Percentiles rank a stretch among this genome's conserved stretches.
These are phyloP conservation scores for Lasius fuliginosus DNA, from an alignment of 2,888 invertebrate genomes.

Conservation along the genomic window DNA sequence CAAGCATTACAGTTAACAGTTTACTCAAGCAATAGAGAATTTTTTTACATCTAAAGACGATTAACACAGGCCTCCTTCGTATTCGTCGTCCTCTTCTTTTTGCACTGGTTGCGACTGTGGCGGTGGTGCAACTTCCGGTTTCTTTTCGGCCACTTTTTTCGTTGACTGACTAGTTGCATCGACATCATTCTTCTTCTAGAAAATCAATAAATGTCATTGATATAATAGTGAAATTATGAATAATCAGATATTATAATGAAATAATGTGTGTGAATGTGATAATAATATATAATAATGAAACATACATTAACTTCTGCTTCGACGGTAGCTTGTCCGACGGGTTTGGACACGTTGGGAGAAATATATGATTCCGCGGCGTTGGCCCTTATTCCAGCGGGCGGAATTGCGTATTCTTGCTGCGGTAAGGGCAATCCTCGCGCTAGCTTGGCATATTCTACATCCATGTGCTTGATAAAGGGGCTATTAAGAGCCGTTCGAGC, in stretches of 20 bases:
- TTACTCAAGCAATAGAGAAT: slow-evolving; percentile 19
- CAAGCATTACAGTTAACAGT: slow-evolving; percentile 35
- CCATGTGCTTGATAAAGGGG: slow-evolving; percentile 97
- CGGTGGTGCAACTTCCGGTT: slow-evolving; percentile 41
- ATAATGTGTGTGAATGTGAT: not conserved
- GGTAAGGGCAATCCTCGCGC: slow-evolving; percentile 91
- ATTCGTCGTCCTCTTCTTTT: slow-evolving; percentile 60
- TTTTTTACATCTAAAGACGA: slow-evolving; percentile 45
- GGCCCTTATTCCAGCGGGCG: slow-evolving; percentile 89
- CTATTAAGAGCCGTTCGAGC: slow-evolving; percentile 92
- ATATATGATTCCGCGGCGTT: slow-evolving; percentile 91
- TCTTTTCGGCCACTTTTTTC: slow-evolving; percentile 40
- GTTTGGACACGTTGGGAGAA: slow-evolving; percentile 86
- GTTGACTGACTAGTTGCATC: not conserved
- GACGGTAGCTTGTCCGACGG: slow-evolving; percentile 82
- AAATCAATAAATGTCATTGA: not conserved
- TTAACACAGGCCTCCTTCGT: slow-evolving; percentile 69
- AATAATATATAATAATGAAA: slow-evolving; percentile 1
- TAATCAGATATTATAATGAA: not conserved
- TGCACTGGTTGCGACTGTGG: slow-evolving; percentile 51
- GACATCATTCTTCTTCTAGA: slow-evolving; percentile 15
- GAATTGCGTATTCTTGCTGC: slow-evolving; percentile 88
- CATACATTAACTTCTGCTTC: slow-evolving; percentile 84
- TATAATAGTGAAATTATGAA: not conserved
- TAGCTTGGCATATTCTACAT: slow-evolving; percentile 94